Base-by-base conservation (phyloP, 2,797 vertebrate species). In the Alcedo quadribrachys region DNA sequence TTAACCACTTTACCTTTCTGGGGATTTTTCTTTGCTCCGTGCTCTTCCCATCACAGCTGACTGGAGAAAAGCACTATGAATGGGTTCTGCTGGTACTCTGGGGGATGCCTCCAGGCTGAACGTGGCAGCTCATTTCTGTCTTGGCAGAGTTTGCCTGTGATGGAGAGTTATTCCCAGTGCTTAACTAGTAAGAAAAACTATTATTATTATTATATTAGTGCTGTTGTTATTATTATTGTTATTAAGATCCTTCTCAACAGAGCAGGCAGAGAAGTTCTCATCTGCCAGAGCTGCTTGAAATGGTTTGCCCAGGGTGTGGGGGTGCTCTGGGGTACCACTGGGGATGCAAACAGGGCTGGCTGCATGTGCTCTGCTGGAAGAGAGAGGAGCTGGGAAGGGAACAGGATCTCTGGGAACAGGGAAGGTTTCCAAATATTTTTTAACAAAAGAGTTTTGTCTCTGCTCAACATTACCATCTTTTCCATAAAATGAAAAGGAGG, bases 1-100 rank as follows among this genome's bases (percentile, higher is more conserved):
- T 94, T 53, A 84, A 84, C 45, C 68, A 71, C 74, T 92, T 88
- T 96, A 88, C 96, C 89, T 93, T 53, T 37, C 53, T 43, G 35
- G 35, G 35, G 11, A 5, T 78, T 79, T 63, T 43, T 78, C 79
- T 75, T 12, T 25, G 46, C 69, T 89, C 51, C 2, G 0, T 61
- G 83, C 65, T 77, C 53, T 93, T 88, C 85, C 91, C 91, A 81
- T 77, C 74, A 13, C 70, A 50, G 87, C 92, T 89, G 51, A 3
- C 28, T 58, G 86, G 85, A 89, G 88, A 80, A 83, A 78, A 0
- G 25, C 4, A 7, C 53, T 2, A 35, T 65, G 63, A 74, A 58
- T 91, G 87, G 53, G n/a, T 86, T 75, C 89, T 88, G 85, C 85
- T 27, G 61, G 33, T 70, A 6, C 83, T 61, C 79, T 11, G 5